A percentile compares a stretch with the other conserved stretches of the same genome.
phyloP scores from a whole-genome alignment of 2,888 invertebrate species.

The Aplocera efformata region DNA sequence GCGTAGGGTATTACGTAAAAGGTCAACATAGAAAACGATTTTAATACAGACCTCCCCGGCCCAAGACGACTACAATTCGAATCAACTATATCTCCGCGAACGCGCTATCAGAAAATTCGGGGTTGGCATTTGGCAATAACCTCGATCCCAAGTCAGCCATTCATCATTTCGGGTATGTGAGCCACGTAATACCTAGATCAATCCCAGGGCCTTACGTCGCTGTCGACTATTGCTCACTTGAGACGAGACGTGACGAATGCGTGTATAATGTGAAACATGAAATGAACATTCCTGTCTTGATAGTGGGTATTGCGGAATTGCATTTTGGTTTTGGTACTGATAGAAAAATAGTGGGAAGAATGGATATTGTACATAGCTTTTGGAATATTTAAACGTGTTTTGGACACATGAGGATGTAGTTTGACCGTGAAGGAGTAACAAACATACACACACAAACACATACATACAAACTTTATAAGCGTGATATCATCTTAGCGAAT shows the following conservation, averaged over 20 bases:
- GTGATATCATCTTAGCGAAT: too few relatives aligned
- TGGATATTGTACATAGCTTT: too few relatives aligned
- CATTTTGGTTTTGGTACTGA: too few relatives aligned
- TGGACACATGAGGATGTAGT: too few relatives aligned
- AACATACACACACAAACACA: too few relatives aligned
- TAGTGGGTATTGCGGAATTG: not conserved
- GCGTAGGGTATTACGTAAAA: too few relatives aligned
- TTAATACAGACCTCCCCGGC: too few relatives aligned
- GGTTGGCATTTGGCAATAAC: constrained; percentile 43
- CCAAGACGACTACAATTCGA: constrained; percentile 26
- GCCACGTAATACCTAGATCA: constrained; percentile 61
- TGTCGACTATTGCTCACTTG: constrained; percentile 32
- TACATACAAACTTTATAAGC: too few relatives aligned
- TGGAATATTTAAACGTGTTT: too few relatives aligned
- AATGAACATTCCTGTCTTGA: not conserved
- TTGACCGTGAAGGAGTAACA: too few relatives aligned
- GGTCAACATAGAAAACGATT: too few relatives aligned
- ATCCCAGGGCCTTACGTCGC: constrained; percentile 41
- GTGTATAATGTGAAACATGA: constrained; percentile 17
- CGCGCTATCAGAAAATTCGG: constrained; percentile 28
- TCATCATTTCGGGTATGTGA: constrained; percentile 53
- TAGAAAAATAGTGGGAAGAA: too few relatives aligned
- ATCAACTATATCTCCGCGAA: constrained; percentile 40
- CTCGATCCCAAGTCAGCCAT: constrained; percentile 46
- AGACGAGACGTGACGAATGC: constrained; percentile 37